phyloP scores from a whole-genome alignment of 2,113 vertebrate species.

The Anhinga anhinga region DNA sequence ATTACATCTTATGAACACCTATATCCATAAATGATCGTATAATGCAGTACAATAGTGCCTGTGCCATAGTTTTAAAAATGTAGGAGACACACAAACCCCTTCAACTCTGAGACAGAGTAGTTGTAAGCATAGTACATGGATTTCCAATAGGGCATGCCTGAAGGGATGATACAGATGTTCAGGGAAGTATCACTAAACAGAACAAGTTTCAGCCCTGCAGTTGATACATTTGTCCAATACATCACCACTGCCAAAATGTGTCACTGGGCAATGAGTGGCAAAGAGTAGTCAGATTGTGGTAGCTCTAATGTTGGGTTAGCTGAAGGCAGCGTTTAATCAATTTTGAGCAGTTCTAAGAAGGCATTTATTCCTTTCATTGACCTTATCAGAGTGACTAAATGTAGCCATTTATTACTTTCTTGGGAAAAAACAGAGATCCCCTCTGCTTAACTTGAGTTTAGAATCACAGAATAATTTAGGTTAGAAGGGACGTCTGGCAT shows the following conservation, averaged over 20 bases:
- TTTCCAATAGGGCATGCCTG: background rate
- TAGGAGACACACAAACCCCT: background rate
- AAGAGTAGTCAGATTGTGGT: background rate
- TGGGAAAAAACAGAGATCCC: background rate
- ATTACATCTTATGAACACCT: background rate
- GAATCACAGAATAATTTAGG: background rate
- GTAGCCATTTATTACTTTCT: background rate
- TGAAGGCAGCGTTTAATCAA: background rate
- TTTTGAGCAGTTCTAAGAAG: background rate
- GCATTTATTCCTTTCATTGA: background rate
- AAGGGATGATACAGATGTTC: background rate
- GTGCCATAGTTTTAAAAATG: background rate
- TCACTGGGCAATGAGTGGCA: background rate
- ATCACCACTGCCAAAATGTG: background rate
- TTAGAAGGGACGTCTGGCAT: background rate
- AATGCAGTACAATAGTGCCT: background rate
- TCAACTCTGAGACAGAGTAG: background rate
- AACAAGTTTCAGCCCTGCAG: background rate
- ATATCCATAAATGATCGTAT: background rate
- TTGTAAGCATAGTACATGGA: background rate
- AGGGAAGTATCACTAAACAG: background rate
- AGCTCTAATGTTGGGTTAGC: background rate
- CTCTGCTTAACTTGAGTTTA: background rate
- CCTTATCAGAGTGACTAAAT: background rate
- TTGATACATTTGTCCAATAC: background rate